phyloP scores from a whole-genome alignment of 1,140 invertebrate species.

The Telenomus remus region DNA sequence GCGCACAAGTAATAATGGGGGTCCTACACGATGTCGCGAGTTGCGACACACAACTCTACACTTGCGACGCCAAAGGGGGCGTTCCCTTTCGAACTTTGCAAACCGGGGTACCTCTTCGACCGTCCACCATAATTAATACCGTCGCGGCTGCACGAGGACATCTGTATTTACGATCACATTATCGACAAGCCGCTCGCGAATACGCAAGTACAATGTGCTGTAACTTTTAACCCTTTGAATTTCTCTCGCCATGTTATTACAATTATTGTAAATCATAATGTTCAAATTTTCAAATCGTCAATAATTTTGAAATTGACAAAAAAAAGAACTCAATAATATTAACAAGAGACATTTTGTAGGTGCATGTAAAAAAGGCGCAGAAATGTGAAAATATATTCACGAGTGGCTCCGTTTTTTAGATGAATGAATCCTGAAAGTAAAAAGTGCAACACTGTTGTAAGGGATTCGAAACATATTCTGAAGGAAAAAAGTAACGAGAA shows the following conservation, averaged over 20 bases:
- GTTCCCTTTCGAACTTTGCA: slow-evolving; percentile 43
- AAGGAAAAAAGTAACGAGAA: slow-evolving; percentile 44
- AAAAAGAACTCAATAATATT: too few species aligned
- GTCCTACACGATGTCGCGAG: slow-evolving; percentile 35
- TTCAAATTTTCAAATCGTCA: slow-evolving; percentile 6
- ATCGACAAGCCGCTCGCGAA: slow-evolving; percentile 49
- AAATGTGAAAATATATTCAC: not conserved
- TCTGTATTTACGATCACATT: slow-evolving; percentile 60
- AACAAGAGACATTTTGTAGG: too few species aligned
- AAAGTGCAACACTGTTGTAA: slow-evolving; percentile 45
- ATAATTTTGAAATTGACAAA: too few species aligned
- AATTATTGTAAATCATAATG: slow-evolving; percentile 36
- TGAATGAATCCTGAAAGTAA: slow-evolving; percentile 23
- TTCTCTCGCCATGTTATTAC: slow-evolving; percentile 32
- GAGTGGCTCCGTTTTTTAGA: slow-evolving; percentile 21
- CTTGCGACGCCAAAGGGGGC: slow-evolving; percentile 45
- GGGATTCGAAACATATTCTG: slow-evolving; percentile 26
- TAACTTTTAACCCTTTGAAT: slow-evolving; percentile 24
- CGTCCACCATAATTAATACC: slow-evolving; percentile 58
- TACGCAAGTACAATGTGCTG: slow-evolving; percentile 32
- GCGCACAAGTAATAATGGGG: slow-evolving; percentile 48
- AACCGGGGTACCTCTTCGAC: slow-evolving; percentile 45
- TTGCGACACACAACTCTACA: slow-evolving; percentile 39
- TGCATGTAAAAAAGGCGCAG: too few species aligned
- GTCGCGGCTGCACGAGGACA: slow-evolving; percentile 52